Conservation (phyloP, 2,888 invertebrate species). For the Stenolophus ochropezus region DNA sequence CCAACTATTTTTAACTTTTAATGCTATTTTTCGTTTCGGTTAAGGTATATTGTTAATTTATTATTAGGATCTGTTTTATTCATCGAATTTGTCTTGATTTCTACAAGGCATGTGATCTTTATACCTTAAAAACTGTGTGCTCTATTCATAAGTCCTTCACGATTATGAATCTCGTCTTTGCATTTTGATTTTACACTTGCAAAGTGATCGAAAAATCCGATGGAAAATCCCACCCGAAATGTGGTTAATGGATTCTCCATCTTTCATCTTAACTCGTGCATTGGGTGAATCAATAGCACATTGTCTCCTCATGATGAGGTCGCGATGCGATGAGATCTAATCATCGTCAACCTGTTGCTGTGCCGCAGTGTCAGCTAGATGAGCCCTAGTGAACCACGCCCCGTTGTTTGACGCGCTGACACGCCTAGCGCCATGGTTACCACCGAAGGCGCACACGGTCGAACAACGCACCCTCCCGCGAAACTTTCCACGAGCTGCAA, state of each 20-base stretch:
- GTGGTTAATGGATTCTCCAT: not conserved
- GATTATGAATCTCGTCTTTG: too few relatives aligned
- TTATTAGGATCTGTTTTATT: too few relatives aligned
- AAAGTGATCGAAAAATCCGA: too few relatives aligned
- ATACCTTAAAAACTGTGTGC: too few relatives aligned
- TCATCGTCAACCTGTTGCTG: constrained; percentile 35
- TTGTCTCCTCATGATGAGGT: constrained; percentile 10
- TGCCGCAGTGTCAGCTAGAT: not conserved
- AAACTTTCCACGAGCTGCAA: not conserved
- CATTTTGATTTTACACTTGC: too few relatives aligned
- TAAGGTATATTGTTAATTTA: too few relatives aligned
- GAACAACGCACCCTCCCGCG: not conserved
- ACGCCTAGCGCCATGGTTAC: not conserved
- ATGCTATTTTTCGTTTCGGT: too few relatives aligned
- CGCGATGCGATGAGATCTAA: constrained; percentile 7
- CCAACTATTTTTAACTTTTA: too few relatives aligned
- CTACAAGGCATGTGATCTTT: too few relatives aligned
- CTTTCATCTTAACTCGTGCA: not conserved
- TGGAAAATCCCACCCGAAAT: too few relatives aligned
- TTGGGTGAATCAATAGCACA: constrained; percentile 9
- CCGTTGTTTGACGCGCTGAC: constrained; percentile 15
- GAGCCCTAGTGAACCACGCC: constrained; percentile 9
- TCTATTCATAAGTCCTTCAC: too few relatives aligned
- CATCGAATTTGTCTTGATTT: too few relatives aligned
- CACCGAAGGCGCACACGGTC: not conserved